Evolutionary conservation across 64 coral and sea anemone genomes (phyloP).

Genomic region (Stylophora pistillata): DNA sequence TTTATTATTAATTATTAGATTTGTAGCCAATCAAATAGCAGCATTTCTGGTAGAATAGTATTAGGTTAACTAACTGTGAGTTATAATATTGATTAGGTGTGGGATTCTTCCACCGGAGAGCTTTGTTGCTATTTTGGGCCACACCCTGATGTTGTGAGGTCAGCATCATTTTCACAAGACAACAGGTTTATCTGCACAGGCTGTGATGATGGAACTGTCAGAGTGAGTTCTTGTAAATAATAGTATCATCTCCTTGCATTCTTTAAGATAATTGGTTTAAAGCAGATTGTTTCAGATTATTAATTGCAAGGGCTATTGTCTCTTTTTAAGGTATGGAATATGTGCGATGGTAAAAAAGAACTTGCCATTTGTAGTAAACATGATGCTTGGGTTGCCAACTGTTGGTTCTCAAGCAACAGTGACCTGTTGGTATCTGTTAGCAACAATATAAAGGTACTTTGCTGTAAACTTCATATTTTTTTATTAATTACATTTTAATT

Average conservation of each 20-base stretch:
- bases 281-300: background rate
- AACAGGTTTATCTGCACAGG: slow-evolving; percentile 78
- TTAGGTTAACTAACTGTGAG: too few species aligned
- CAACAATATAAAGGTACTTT: slow-evolving; percentile 86
- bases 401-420: slow-evolving; percentile 73
- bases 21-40: too few species aligned
- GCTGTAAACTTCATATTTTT: background rate
- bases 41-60: too few species aligned
- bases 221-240: slow-evolving; percentile 37
- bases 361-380: slow-evolving; percentile 67
- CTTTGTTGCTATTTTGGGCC: slow-evolving; percentile 74
- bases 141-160: slow-evolving; percentile 85
- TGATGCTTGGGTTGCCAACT: slow-evolving; percentile 79
- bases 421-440: slow-evolving; percentile 80
- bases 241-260: background rate
- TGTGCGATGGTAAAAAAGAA: slow-evolving; percentile 31
- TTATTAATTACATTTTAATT: background rate
- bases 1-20: background rate
- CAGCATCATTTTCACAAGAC: slow-evolving; percentile 76
- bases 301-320: background rate
- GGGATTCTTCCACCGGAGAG: slow-evolving; percentile 69
- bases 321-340: slow-evolving; percentile 66
- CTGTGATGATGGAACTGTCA: slow-evolving; percentile 90
- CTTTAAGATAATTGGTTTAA: background rate
- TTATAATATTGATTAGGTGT: slow-evolving; percentile 52